A percentile compares a stretch with the other conserved stretches of the same genome.
phyloP scores from a whole-genome alignment of 2,888 invertebrate species.

The Diarsia rubi region DNA sequence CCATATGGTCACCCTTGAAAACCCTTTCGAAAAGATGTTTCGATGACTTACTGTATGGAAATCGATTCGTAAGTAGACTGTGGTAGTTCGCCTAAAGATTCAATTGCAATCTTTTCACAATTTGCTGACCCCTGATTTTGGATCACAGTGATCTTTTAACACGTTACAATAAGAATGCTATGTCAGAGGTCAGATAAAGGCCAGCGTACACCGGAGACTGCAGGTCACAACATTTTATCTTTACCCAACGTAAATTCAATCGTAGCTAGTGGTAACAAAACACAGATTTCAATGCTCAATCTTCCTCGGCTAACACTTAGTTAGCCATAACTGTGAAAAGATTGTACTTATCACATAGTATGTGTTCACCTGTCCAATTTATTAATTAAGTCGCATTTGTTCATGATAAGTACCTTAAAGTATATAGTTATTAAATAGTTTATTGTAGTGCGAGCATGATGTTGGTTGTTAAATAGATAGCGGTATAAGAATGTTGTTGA shows the following conservation, averaged over 20 bases:
- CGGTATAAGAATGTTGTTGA: constrained; percentile 55
- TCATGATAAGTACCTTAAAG: constrained; percentile 48
- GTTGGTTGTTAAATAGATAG: constrained; percentile 39
- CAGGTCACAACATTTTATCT: not conserved
- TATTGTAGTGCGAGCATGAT: constrained; percentile 53
- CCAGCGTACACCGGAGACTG: not conserved
- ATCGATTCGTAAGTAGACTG: constrained; percentile 1
- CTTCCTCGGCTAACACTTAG: too few relatives aligned
- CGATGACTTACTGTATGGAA: not conserved
- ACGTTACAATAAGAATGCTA: not conserved
- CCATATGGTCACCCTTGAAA: not conserved
- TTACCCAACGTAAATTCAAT: too few relatives aligned
- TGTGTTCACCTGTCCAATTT: constrained; percentile 28
- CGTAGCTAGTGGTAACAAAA: not conserved
- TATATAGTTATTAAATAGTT: constrained; percentile 33
- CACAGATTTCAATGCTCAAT: not conserved
- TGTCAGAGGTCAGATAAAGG: not conserved
- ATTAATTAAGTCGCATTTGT: constrained; percentile 62
- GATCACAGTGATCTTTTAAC: not conserved
- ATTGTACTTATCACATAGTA: not conserved
- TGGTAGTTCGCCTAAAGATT: constrained; percentile 11
- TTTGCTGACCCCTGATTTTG: not conserved
- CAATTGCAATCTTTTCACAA: not conserved
- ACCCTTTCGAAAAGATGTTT: not conserved
- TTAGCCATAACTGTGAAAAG: not conserved